A percentile compares a stretch with the other conserved stretches of the same genome.
Evolutionary conservation across 2,797 vertebrate species (phyloP).

Genomic region (Sparidentex hasta): DNA sequence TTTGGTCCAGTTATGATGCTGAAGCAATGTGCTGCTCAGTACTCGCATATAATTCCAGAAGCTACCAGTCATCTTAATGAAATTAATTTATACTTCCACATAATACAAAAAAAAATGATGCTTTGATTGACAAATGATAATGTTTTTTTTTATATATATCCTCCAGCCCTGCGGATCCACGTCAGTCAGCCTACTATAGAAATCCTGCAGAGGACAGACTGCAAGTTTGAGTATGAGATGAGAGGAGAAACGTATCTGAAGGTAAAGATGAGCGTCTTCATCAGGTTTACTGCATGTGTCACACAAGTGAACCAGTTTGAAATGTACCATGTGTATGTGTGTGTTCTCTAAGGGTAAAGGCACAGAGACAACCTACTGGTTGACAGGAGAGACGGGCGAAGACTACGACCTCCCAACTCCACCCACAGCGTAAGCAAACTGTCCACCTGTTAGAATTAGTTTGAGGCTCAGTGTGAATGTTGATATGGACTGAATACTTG

Average conservation of each 20-base stretch:
- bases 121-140: no score
- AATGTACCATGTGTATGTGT: constrained; percentile 22
- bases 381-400: constrained; percentile 91
- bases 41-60: constrained; percentile 6
- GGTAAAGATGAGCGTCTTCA: constrained; percentile 73
- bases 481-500: no score
- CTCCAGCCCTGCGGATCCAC: constrained; percentile 93
- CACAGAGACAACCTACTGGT: constrained; percentile 95
- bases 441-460: not conserved
- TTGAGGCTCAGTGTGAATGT: no score
- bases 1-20: not conserved
- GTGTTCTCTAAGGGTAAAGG: constrained; percentile 89
- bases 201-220: constrained; percentile 93
- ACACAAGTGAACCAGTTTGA: not conserved
- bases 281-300: no score
- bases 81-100: not conserved
- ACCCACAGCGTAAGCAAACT: constrained; percentile 91
- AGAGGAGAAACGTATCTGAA: constrained; percentile 95
- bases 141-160: constrained; percentile 20
- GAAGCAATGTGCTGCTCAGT: not conserved
- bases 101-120: not conserved
- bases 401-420: constrained; percentile 91
- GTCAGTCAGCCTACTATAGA: constrained; percentile 92
- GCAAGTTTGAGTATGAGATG: constrained; percentile 91
- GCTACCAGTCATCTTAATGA: constrained; percentile 31